Evolutionary conservation across 2,113 vertebrate species (phyloP), one percentile per base, ranked within the genome.

Genomic region (Toxotes chatareus): DNA sequence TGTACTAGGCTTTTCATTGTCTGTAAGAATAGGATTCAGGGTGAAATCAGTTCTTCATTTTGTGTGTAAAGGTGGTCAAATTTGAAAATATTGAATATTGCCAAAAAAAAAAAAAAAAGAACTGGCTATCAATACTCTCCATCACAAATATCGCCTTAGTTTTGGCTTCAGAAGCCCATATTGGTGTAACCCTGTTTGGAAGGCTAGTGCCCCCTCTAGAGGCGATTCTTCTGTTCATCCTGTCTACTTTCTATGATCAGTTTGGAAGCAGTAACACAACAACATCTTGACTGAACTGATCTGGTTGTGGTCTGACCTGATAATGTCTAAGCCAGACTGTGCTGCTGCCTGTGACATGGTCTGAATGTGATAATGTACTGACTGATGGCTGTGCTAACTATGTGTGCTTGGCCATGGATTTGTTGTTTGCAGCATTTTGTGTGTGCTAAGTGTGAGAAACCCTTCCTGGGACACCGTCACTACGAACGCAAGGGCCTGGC

Each of bases 401-500:
- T 40, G 71, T 86, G 76, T 85, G 86, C 89, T 76, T 83, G 87
- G 82, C 67, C n/a, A 19, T 87, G 80, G 85, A 80, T 96, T 92
- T 95, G 86, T 92, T 95, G 86, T 95, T 95, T 92, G 61, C 93
- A 99, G 98, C 98, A 99, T 97, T 99, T 99, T 96, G 98, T 99
- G 87, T 99, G 98, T 93, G 97, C 97, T 72, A 99, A 99, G 93
- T 99, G 98, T 96, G 98, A 99, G 93, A 99, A 99, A 85, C 97
- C 98, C n/a, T 99, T 99, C 94, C 96, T 99, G 75, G 98, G 98
- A 82, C 98, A 99, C 91, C 98, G 97, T 81, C 98, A 99, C 90
- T 99, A 98, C 1, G 98, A 99, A 77, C 96, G 98, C 88, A 99
- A 98, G 78, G 98, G 98, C 44, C 93, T 99, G 95, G 98, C 98